phyloP scores from a whole-genome alignment of 2,888 invertebrate species.

The Cryptus armator region DNA sequence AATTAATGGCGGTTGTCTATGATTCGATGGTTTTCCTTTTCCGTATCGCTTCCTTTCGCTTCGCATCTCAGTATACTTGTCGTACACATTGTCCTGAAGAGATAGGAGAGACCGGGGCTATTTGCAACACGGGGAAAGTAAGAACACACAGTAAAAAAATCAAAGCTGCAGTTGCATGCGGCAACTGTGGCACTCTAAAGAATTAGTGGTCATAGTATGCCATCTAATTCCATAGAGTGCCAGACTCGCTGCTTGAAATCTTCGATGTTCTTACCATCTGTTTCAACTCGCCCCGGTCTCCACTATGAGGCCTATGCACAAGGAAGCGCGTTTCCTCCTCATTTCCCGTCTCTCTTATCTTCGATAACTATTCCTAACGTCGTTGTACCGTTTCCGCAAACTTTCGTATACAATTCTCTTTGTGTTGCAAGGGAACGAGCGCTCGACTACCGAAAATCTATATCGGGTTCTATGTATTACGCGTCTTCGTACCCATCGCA shows the following conservation, averaged over 20 bases:
- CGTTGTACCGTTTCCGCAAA: background rate
- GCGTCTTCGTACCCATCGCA: constrained; percentile 3
- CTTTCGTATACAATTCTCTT: constrained; percentile 4
- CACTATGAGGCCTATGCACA: no score
- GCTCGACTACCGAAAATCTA: background rate
- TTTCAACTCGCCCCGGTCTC: background rate
- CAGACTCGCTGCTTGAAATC: no score
- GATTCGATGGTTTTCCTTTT: no score
- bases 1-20: no score
- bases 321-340: background rate
- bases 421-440: background rate
- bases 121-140: background rate
- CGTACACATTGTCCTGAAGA: background rate
- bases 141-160: no score
- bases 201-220: no score
- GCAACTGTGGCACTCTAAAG: no score
- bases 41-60: no score
- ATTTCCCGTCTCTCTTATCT: background rate
- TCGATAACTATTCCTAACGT: background rate
- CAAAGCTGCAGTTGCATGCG: no score
- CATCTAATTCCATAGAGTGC: no score
- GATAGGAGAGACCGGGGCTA: background rate
- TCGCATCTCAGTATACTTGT: background rate
- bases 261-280: background rate
- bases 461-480: background rate